Base-by-base conservation (phyloP, 2,888 invertebrate genomes). In the Arrhopalites spinosus region DNA sequence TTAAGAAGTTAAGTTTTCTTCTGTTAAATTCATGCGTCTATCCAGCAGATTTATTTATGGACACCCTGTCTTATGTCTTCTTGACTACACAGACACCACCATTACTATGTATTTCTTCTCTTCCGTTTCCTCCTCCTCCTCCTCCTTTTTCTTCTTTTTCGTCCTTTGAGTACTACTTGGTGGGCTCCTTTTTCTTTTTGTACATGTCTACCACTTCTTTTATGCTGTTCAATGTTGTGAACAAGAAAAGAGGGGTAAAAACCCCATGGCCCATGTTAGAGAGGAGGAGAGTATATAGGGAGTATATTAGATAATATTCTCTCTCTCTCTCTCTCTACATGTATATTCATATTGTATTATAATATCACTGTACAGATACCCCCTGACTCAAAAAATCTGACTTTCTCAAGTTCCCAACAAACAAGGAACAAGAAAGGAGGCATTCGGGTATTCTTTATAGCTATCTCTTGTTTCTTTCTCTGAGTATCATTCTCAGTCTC, bases 1-100 rank as follows among this genome's bases (percentile, higher is more conserved):
- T 78, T 79, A 80, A 79, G 36, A 36, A 80, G 77, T 80, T 80
- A 79, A 80, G 77, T 80, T 80, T 80, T 78, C 78, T 79, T 79
- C 79, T 75, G 75, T 80, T 80, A 80, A 80, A 80, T 80, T 80
- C 80, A 80, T 80, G 79, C 75, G 76, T 78, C 77, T 70, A 66
- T 74, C 77, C 73, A 70, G 64, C 74, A 75, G 78, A 79, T 78
- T 79, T 79, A 79, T 79, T 79, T 79, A 79, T 79, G 77, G 77
- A 76, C 75, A 68, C 67, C 68, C 59, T 74, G 74, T 74, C 74
- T 74, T 69, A 68, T 61, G 68, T 69, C 74, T 74, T 69, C 59
- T 59, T 59, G 36, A 56, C 56, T 71, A 63, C 63, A 63, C 63
- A 63, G 29, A 50, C 50, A 50, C 50, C 17, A 50, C 50, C n/a